Evolutionary conservation across 1,140 invertebrate species (phyloP).

Genomic region (Microplitis demolitor): DNA sequence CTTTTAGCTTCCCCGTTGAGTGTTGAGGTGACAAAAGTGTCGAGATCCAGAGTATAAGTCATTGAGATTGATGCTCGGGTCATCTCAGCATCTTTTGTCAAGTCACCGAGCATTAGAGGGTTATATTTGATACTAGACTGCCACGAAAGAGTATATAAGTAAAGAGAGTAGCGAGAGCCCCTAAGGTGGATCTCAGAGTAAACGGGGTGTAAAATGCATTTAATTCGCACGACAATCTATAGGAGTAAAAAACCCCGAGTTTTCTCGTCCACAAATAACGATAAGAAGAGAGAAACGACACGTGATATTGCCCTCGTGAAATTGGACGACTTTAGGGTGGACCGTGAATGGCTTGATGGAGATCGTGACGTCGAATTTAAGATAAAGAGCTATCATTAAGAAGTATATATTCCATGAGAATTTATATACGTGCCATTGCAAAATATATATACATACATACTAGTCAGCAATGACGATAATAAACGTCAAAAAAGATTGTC

Average conservation of each 20-base stretch:
- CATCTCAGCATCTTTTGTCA: too few relatives aligned
- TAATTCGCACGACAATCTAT: constrained; percentile 40
- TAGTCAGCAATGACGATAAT: too few relatives aligned
- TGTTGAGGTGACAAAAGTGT: too few relatives aligned
- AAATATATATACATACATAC: too few relatives aligned
- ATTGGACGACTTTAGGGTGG: not conserved
- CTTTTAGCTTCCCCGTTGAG: too few relatives aligned
- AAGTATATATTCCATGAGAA: not conserved
- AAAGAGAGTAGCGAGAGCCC: constrained; percentile 25
- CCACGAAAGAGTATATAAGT: too few relatives aligned
- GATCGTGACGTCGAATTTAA: not conserved
- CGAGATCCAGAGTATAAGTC: too few relatives aligned
- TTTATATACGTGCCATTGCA: too few relatives aligned
- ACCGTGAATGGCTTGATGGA: not conserved
- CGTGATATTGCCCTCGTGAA: constrained; percentile 1
- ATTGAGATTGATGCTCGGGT: too few relatives aligned
- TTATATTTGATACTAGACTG: too few relatives aligned
- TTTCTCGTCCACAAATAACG: not conserved
- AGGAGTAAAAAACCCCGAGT: not conserved
- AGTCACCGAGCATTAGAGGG: too few relatives aligned
- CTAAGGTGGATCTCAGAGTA: constrained; percentile 17
- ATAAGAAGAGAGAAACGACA: not conserved
- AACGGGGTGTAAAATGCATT: constrained; percentile 51
- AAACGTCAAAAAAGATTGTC: too few relatives aligned
- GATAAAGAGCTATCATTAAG: not conserved